Base-by-base conservation (phyloP, 2,888 invertebrate species). In the Cosmia pyralina region DNA sequence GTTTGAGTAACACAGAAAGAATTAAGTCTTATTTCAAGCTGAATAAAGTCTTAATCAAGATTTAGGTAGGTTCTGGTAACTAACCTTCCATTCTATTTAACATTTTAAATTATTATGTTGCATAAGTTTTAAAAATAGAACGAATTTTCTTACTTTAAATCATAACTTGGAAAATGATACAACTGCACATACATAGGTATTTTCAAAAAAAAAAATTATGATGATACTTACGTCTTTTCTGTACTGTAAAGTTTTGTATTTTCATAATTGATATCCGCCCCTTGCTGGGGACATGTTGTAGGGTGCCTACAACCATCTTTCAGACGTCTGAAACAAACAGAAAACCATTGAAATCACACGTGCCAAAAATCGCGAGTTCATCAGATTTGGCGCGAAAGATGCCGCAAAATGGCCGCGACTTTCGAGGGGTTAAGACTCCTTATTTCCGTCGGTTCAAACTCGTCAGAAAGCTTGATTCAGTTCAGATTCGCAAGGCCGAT, bases 201-300 rank as follows among this genome's bases (percentile, higher is more conserved):
- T 19, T 5, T 8, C 8, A 28, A 41, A 38, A 41, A 28, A 28
- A 28, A 28, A 28, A n/a, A n/a, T n/a, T 1, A 19, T 67, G 0
- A 19, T 22, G 2, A 19, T 77, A 93, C 95, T 93, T 90, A 96
- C 96, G 88, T 90, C 94, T 85, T 85, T 90, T 94, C 60, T 92
- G 89, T 38, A 93, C 92, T 7, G 95, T 95, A 69, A 94, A 94
- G 73, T 93, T 93, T 78, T 95, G 95, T 77, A 96, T 91, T 86
- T 90, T 94, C 90, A 91, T 92, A 17, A 96, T 92, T 2, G 95
- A 95, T 82, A 95, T 94, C 44, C 93, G 89, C 3, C 94, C 94
- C 84, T 90, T 94, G 77, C 94, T 94, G 52, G 94, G 94, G 69
- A 93, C 93, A n/a, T 91, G 90, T 75, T 94, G 94, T 13, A 95